Evolutionary conservation across 2,888 invertebrate species (phyloP), one percentile per base, ranked within the genome.

Genomic region (Uloborus plumipes): DNA sequence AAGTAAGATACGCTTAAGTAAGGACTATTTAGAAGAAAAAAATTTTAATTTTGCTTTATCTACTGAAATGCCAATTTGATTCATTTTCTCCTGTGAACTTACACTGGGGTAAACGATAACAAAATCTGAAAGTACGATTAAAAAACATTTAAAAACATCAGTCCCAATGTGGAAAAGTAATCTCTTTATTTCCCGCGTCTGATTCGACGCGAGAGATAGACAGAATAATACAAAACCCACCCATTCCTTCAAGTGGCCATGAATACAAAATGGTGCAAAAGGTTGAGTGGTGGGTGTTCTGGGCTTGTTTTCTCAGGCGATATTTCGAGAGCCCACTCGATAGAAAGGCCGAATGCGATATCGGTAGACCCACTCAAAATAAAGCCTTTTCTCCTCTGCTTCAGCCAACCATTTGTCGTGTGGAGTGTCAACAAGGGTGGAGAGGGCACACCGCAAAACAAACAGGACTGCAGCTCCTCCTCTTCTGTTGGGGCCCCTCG

Each of bases 291-390:
- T 39, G 39, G 39, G 39, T 39, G 39, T 39, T 39, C 39, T 16
- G 58, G 26, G 20, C 58, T 58, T 78, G 78, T 78, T 78, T 78
- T 78, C 66, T 53, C 78, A 78, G 72, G 66, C 78, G 66, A 72
- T 70, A 77, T 70, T 77, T 77, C 64, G 50, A 77, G 77, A n/a
- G 65, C 55, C 11, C 20, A 20, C 62, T 53, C 20, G n/a, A 55
- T n/a, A 14, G 58, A 18, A 22, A 66, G 47, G 50, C 58, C 31
- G 55, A 49, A 67, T 67, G 22, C 58, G 58, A 39, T 39, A 39
- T 39, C 39, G 39, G 39, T 39, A 39, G 39, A 39, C 39, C 39
- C 11, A 39, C 39, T 39, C 39, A 39, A 39, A 39, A 39, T 39
- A 39, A 39, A 39, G 39, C 39, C 39, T 39, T 39, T 39, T 39